Percentiles rank a stretch among this genome's conserved stretches.
Evolutionary conservation across 2,888 invertebrate species (phyloP).

Genomic region (Nephrotoma appendiculata): DNA sequence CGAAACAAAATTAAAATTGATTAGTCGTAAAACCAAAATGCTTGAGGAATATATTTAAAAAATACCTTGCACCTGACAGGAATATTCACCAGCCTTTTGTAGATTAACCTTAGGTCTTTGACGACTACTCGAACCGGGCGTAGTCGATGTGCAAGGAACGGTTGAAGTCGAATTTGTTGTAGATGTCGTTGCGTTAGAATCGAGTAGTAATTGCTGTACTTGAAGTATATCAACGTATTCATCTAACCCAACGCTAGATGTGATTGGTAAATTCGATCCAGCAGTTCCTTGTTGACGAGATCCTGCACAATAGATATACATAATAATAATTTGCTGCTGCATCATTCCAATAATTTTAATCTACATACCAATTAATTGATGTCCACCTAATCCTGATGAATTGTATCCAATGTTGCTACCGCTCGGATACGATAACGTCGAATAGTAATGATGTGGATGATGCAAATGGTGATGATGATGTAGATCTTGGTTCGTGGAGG

Average conservation of each 20-base stretch:
- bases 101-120: slow-evolving; percentile 30
- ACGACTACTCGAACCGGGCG: slow-evolving; percentile 19
- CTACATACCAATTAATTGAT: background rate
- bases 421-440: background rate
- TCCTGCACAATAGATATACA: background rate
- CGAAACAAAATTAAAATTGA: background rate
- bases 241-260: slow-evolving; percentile 32
- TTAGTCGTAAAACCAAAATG: background rate
- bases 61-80: slow-evolving; percentile 29
- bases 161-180: slow-evolving; percentile 16
- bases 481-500: background rate
- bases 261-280: background rate
- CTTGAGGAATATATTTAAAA: background rate
- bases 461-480: slow-evolving; percentile 14
- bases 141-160: slow-evolving; percentile 14
- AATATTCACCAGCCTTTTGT: slow-evolving; percentile 32
- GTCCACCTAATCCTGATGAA: background rate
- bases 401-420: slow-evolving; percentile 6
- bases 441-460: slow-evolving; percentile 11
- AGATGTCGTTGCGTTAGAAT: slow-evolving; percentile 27
- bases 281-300: slow-evolving; percentile 4
- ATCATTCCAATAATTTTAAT: no score
- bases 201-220: slow-evolving; percentile 59
- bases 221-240: slow-evolving; percentile 76
- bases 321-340: background rate